Conservation (phyloP, 2,888 invertebrate species). For the Teleiodes luculella region DNA sequence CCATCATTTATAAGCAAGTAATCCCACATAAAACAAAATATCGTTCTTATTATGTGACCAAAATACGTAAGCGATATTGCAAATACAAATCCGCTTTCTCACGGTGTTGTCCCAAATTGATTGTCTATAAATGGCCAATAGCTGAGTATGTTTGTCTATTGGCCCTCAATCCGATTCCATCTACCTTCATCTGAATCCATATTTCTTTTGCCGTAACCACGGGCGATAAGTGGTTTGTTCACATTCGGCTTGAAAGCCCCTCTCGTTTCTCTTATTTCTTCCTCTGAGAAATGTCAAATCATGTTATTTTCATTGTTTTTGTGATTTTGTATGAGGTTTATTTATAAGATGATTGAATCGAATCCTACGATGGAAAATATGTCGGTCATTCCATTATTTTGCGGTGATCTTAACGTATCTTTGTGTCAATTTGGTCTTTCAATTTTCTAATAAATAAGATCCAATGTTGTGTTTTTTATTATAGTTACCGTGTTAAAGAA, state of each 20-base stretch:
- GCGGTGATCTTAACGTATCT: neutral
- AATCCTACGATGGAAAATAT: neutral
- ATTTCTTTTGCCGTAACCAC: constrained; percentile 55
- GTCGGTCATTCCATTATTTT: neutral
- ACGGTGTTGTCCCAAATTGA: constrained; percentile 19
- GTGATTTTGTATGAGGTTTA: neutral
- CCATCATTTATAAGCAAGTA: neutral
- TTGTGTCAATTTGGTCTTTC: neutral
- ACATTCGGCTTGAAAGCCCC: constrained; percentile 58
- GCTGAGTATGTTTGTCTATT: constrained; percentile 13
- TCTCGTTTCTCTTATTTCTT: constrained; percentile 62
- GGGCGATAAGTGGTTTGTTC: constrained; percentile 64
- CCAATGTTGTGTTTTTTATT: too few relatives aligned
- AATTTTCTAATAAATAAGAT: neutral
- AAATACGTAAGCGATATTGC: neutral
- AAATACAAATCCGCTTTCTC: constrained; percentile 20
- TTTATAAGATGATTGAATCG: neutral
- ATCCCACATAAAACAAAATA: neutral
- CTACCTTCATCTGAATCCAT: constrained; percentile 20
- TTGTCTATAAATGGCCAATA: constrained; percentile 9
- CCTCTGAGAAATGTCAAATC: constrained; percentile 56
- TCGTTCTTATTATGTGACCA: neutral
- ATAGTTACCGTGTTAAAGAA: too few relatives aligned
- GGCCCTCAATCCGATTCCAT: constrained; percentile 32
- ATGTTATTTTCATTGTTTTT: constrained; percentile 16